A percentile compares a stretch with the other conserved stretches of the same genome.
Conservation (phyloP, 2,797 vertebrate species). For the Halcyon badia region DNA sequence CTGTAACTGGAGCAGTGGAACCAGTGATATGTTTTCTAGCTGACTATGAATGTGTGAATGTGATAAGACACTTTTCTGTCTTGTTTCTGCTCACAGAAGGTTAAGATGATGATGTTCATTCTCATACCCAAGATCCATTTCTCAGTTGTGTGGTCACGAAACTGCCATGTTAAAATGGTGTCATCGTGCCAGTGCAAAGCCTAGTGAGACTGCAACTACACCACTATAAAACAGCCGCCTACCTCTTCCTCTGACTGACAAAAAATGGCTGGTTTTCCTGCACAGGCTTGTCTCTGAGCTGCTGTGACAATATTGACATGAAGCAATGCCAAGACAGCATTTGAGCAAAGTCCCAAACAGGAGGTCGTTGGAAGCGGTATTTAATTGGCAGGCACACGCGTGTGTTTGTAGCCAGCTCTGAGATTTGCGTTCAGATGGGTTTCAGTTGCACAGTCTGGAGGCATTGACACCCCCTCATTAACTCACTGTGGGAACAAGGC, state of each 20-base stretch:
- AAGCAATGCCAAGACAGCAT: not conserved
- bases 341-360: slow-evolving; percentile 43
- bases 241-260: not conserved
- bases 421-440: not conserved
- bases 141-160: not conserved
- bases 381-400: not conserved
- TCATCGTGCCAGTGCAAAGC: not conserved
- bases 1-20: not conserved
- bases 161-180: not conserved
- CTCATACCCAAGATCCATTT: not conserved
- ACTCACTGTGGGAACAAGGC: not conserved
- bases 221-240: not conserved
- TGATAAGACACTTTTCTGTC: not conserved
- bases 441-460: not conserved
- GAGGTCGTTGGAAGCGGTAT: not conserved
- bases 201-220: not conserved
- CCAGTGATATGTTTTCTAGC: not conserved
- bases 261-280: not conserved
- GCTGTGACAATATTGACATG: slow-evolving; percentile 59
- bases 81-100: not conserved
- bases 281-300: not conserved
- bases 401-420: not conserved
- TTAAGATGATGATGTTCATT: not conserved
- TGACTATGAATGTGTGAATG: not conserved
- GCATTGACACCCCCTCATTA: not conserved